phyloP scores from a whole-genome alignment of 2,888 invertebrate genomes.

The Saturnia japonica region DNA sequence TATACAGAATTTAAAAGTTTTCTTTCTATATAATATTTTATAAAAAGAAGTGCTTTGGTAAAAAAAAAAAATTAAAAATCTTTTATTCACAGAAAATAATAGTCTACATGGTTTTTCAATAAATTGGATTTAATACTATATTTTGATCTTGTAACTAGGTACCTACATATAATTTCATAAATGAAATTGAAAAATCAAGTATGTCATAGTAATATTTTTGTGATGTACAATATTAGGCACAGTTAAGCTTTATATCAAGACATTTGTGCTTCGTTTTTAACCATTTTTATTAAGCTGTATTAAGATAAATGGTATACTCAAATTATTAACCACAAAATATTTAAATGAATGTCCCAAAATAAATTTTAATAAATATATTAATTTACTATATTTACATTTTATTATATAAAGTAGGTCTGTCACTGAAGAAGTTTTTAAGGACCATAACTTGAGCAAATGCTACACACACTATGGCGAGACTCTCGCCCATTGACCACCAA shows the following conservation, averaged over 20 bases:
- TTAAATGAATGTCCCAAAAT: conserved; percentile 45
- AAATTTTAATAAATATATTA: conserved; percentile 68
- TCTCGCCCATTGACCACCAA: conserved; percentile 96
- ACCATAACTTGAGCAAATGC: conserved; percentile 96
- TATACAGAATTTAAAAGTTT: background rate
- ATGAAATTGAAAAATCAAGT: background rate
- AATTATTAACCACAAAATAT: conserved; percentile 31
- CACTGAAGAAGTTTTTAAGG: conserved; percentile 93
- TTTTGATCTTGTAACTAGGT: background rate
- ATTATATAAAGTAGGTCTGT: conserved; percentile 74
- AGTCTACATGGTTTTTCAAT: background rate
- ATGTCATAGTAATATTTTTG: background rate
- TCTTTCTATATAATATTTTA: background rate
- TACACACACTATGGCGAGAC: conserved; percentile 90
- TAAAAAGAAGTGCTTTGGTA: background rate
- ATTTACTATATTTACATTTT: conserved; percentile 66
- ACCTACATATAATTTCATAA: background rate
- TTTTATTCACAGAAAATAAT: background rate
- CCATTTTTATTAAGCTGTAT: background rate
- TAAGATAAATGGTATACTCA: background rate
- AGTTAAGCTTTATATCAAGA: background rate
- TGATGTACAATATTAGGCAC: background rate
- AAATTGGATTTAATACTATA: background rate
- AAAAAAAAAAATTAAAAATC: background rate
- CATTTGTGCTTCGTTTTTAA: background rate